A percentile compares a stretch with the other conserved stretches of the same genome.
phyloP scores from a whole-genome alignment of 2,797 vertebrate species.

The Toxotes lorentzi region DNA sequence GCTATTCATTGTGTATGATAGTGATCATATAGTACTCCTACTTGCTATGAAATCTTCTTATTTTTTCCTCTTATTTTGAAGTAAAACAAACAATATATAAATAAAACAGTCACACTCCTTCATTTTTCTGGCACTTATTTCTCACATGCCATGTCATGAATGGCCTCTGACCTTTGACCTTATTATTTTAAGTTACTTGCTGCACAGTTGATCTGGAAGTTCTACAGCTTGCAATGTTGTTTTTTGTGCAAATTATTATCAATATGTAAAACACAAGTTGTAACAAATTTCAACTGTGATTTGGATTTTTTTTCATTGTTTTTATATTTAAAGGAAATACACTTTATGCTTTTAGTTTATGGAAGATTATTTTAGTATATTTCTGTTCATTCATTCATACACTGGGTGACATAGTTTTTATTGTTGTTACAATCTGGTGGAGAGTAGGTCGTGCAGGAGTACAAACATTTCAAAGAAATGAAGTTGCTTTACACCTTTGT shows the following conservation, averaged over 20 bases:
- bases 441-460: background rate
- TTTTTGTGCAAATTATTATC: background rate
- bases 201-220: background rate
- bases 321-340: background rate
- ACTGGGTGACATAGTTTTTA: background rate
- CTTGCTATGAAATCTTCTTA: background rate
- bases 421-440: background rate
- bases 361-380: background rate
- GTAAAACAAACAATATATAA: background rate
- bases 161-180: conserved; percentile 10
- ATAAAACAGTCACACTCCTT: background rate
- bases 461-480: background rate
- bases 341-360: background rate
- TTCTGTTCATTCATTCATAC: background rate
- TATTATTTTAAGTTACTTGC: background rate
- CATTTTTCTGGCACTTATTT: background rate
- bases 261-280: background rate
- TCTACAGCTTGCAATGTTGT: background rate
- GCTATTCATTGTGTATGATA: background rate
- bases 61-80: background rate
- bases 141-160: background rate
- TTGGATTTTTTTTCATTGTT: background rate
- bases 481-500: background rate
- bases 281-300: background rate
- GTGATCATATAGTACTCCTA: background rate